Evolutionary conservation across 2,888 invertebrate species (phyloP).

Genomic region (Caenorhabditis sulstoni): DNA sequence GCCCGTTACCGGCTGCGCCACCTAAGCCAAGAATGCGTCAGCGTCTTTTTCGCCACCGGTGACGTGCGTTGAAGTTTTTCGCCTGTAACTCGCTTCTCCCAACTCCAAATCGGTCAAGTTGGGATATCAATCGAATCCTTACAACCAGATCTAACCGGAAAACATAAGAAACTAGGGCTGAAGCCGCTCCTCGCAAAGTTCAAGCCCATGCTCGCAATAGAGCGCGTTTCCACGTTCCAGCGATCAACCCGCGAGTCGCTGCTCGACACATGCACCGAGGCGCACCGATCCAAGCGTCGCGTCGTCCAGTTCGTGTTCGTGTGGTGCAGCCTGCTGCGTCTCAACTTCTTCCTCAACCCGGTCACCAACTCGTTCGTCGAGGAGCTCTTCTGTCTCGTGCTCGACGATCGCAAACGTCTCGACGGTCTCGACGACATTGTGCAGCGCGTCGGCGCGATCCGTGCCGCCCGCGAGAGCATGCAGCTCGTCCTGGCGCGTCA

Average conservation of each 20-base stretch:
- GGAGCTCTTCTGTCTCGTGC: constrained; percentile 86
- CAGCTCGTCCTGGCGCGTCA: constrained; percentile 68
- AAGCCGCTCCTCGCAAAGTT: too few species aligned
- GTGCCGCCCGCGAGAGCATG: constrained; percentile 55
- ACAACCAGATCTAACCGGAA: too few species aligned
- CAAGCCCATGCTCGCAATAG: too few species aligned
- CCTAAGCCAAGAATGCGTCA: too few species aligned
- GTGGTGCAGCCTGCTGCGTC: constrained; percentile 87
- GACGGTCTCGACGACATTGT: constrained; percentile 76
- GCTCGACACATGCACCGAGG: constrained; percentile 29
- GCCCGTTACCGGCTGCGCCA: too few species aligned
- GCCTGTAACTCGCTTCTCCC: too few species aligned
- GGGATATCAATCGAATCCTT: too few species aligned
- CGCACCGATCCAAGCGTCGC: constrained; percentile 83
- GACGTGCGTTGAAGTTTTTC: too few species aligned
- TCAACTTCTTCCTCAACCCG: constrained; percentile 88
- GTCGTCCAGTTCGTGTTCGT: constrained; percentile 88
- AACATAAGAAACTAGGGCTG: not conserved
- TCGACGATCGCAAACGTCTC: constrained; percentile 83
- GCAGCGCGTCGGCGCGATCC: constrained; percentile 60
- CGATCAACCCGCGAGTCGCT: constrained; percentile 7
- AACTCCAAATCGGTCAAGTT: too few species aligned
- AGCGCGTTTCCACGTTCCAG: constrained; percentile 13
- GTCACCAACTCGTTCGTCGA: constrained; percentile 87
- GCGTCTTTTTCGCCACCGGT: too few species aligned